Base-by-base conservation (phyloP, 2,888 invertebrate species). In the Pseudoips prasinana region DNA sequence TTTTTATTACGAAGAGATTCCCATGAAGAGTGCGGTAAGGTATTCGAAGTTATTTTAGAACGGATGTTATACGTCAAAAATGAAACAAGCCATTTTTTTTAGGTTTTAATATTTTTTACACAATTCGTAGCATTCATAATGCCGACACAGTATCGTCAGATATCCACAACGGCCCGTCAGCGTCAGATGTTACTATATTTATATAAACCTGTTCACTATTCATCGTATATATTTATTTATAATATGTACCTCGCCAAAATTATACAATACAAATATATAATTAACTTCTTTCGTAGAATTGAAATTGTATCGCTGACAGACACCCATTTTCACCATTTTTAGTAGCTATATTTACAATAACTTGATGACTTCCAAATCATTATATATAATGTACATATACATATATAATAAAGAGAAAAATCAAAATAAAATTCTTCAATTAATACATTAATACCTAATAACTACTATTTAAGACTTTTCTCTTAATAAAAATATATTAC, bases 91-190 rank as follows among this genome's bases (percentile, higher is more conserved):
- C 29, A 64, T 76, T 82, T 87, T 87, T 89, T 89, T 83, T 77
- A 80, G 74, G 77, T 89, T 89, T 89, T 89, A 89, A 89, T 89
- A 84, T 89, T 89, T 89, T 89, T 89, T 89, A 89, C 89, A 89
- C 89, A 89, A 89, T 89, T 87, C 74, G 88, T 88, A 89, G 89
- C 89, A 89, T 89, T 89, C 84, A 88, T 87, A 89, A 89, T 89
- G 89, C 89, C 82, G 87, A 85, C 88, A 85, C 77, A 71, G 64
- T 77, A 66, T 66, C 72, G 65, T 64, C 75, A 60, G 70, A 55
- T 50, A 36, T 50, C 60, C 64, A 57, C 56, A 52, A 46, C 73
- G 73, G 71, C 73, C 69, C 72, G 77, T 66, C 87, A 80, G 84
- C 85, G 64, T 46, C 40, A 36, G 47, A 46, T 62, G 63, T 14